phyloP scores from a whole-genome alignment of 2,797 vertebrate species.

The Pampus argenteus region DNA sequence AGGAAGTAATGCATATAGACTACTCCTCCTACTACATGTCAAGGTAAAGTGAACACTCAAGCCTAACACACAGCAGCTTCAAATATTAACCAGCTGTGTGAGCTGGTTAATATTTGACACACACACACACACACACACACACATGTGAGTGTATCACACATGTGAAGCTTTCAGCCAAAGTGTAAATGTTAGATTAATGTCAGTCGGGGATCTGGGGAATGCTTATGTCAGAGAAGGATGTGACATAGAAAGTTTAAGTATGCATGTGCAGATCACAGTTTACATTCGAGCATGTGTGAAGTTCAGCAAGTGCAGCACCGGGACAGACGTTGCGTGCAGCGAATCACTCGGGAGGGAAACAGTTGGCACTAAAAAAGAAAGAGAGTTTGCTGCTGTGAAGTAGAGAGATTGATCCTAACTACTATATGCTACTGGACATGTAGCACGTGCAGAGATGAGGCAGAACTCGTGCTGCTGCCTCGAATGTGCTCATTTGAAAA shows the following conservation, averaged over 20 bases:
- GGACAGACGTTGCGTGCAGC: constrained; percentile 24
- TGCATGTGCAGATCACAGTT: constrained; percentile 8
- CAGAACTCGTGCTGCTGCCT: constrained; percentile 2
- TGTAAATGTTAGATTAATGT: constrained; percentile 69
- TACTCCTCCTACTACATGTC: constrained; percentile 17
- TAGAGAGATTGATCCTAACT: constrained; percentile 17
- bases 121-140: constrained; percentile 5
- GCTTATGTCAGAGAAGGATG: constrained; percentile 37
- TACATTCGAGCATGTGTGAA: constrained; percentile 37
- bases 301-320: constrained; percentile 20
- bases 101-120: too few species aligned
- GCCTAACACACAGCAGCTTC: constrained; percentile 37
- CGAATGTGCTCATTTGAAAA: not conserved
- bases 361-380: constrained; percentile 4
- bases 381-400: constrained; percentile 20
- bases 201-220: constrained; percentile 45
- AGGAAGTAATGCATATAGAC: constrained; percentile 4
- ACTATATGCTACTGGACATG: not conserved
- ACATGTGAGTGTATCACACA: too few species aligned
- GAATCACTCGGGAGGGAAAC: constrained; percentile 28
- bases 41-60: constrained; percentile 48
- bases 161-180: constrained; percentile 46
- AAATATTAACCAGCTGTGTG: constrained; percentile 61
- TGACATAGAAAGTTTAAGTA: constrained; percentile 22
- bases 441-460: constrained; percentile 3